These are phyloP conservation scores for Epirrhoe alternata DNA, from an alignment of 2,888 invertebrate species.

Conservation along the genomic window DNA sequence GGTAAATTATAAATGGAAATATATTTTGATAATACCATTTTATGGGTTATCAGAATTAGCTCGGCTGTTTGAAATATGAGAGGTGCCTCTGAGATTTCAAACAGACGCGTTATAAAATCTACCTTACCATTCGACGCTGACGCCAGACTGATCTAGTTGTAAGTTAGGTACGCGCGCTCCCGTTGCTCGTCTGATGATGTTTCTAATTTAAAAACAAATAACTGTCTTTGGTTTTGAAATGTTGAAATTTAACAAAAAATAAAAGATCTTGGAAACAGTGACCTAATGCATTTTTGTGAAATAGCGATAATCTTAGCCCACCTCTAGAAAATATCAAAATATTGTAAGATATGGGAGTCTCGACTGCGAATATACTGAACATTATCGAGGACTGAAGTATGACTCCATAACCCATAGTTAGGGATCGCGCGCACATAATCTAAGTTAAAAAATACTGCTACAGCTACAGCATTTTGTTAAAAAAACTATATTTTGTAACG, in stretches of 20 bases:
- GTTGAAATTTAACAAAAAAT: too few species aligned
- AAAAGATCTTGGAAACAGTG: too few species aligned
- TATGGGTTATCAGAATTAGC: constrained; percentile 37
- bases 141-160: constrained; percentile 75
- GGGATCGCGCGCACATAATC: constrained; percentile 10
- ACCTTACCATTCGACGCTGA: constrained; percentile 79
- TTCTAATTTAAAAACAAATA: background rate
- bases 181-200: background rate
- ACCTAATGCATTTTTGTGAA: too few species aligned
- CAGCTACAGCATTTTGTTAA: background rate
- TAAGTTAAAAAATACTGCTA: background rate
- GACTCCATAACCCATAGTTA: constrained; percentile 13
- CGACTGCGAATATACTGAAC: constrained; percentile 14
- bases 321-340: too few species aligned
- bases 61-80: constrained; percentile 27
- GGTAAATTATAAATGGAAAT: constrained; percentile 23
- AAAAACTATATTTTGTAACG: background rate
- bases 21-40: constrained; percentile 39
- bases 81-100: constrained; percentile 19
- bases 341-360: constrained; percentile 18
- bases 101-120: constrained; percentile 15
- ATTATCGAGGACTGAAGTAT: constrained; percentile 15
- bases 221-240: too few species aligned
- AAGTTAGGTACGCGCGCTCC: constrained; percentile 37
- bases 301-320: too few species aligned